A percentile compares a stretch with the other conserved stretches of the same genome.
Conservation (phyloP, 2,113 vertebrate species). For the Redunca redunca region DNA sequence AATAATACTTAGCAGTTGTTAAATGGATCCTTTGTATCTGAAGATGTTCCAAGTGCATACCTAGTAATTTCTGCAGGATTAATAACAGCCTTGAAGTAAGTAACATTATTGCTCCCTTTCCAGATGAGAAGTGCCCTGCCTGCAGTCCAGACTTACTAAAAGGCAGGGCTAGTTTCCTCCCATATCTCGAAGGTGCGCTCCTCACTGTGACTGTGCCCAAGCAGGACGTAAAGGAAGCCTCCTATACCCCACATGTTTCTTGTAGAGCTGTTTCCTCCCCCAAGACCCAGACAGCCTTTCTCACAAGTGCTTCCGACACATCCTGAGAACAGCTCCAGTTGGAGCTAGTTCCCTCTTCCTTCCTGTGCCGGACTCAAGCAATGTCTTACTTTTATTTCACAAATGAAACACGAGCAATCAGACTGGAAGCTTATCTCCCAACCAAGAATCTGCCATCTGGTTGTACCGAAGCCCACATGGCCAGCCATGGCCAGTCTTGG, state of each 20-base stretch:
- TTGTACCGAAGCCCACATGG: too few species aligned
- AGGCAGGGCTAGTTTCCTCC: not conserved
- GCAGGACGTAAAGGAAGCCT: not conserved
- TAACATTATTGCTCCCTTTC: not conserved
- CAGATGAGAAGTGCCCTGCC: not conserved
- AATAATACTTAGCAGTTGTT: not conserved
- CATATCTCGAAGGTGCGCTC: not conserved
- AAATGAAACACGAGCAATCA: not conserved
- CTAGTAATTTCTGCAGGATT: not conserved
- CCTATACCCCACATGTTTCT: rapidly evolving
- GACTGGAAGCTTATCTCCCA: not conserved
- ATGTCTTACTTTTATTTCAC: not conserved
- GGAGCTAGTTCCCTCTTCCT: not conserved
- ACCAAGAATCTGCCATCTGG: not conserved
- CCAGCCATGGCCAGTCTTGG: too few species aligned
- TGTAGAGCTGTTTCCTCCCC: not conserved
- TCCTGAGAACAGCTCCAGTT: not conserved
- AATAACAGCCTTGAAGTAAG: not conserved
- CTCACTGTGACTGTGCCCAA: not conserved
- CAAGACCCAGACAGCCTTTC: not conserved
- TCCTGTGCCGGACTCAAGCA: not conserved
- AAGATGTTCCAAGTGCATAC: not conserved
- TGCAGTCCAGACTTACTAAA: not conserved
- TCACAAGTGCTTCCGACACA: not conserved
- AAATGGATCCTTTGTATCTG: not conserved